Evolutionary conservation across 1,140 invertebrate species (phyloP), one percentile per base, ranked within the genome.

Genomic region (Hycleus cichorii): DNA sequence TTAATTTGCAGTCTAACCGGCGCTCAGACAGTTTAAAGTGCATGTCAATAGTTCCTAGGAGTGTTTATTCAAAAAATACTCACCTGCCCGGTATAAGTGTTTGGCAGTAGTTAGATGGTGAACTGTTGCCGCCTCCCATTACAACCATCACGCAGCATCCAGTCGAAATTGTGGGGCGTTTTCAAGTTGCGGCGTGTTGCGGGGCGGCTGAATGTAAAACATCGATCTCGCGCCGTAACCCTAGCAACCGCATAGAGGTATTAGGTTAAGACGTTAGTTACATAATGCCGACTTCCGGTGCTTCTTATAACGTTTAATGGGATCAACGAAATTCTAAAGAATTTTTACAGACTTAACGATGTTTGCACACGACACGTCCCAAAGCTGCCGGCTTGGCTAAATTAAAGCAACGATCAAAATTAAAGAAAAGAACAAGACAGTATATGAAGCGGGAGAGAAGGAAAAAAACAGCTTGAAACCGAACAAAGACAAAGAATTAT

Each of bases 211-310:
- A 42, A 5, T 57, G 57, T 54, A 50, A 61, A 58, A 58, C 60
- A 63, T 63, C 60, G 60, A 63, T 63, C 60, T 63, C 53, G 52
- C 47, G 60, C 50, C 57, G 60, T 63, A 54, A 58, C 57, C 60
- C 39, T 63, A 57, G 60, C 57, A 63, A 63, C 60, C 60, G 57
- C 53, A 59, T 62, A 50, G 57, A 62, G 54, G 60, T 63, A 59
- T 63, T 63, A 63, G 57, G 57, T 59, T 59, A 59, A 63, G 60
- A 63, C 57, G 60, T 58, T 56, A 63, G 60, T 63, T 63, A 63
- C 53, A 63, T 63, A 63, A 63, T 59, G 57, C 47, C 57, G 60
- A 51, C 57, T 59, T 63, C 60, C 57, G 56, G 57, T 46, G 51
- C 44, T 55, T 55, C 43, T 55, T 55, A 53, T 53, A 45, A 32